Evolutionary conservation across 2,888 invertebrate genomes (phyloP).

Genomic region (Cataglyphis livida): DNA sequence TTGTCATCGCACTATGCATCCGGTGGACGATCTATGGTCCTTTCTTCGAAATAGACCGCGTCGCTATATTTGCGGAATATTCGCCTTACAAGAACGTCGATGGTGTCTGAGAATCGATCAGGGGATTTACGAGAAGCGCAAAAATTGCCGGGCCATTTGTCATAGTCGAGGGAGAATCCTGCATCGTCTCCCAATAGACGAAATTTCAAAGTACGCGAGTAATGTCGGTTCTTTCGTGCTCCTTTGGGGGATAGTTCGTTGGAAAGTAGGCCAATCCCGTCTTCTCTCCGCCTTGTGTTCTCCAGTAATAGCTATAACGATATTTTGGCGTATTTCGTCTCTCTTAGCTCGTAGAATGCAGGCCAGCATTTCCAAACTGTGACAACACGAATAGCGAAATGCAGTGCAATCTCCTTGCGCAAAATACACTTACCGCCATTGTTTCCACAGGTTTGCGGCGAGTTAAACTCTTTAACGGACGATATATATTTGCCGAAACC

Average conservation of each 20-base stretch:
- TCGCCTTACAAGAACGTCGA: constrained; percentile 2
- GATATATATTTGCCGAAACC: constrained; percentile 30
- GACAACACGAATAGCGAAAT: constrained; percentile 19
- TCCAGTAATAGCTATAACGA: constrained; percentile 42
- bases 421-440: constrained; percentile 14
- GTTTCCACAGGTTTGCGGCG: constrained; percentile 16
- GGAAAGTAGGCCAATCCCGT: constrained; percentile 46
- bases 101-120: constrained; percentile 30
- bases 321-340: constrained; percentile 44
- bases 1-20: neutral
- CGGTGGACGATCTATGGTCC: neutral
- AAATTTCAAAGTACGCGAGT: constrained; percentile 48
- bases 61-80: constrained; percentile 11
- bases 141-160: constrained; percentile 47
- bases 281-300: constrained; percentile 29
- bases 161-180: constrained; percentile 36
- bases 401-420: constrained; percentile 2
- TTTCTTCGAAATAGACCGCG: neutral
- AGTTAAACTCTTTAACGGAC: constrained; percentile 44
- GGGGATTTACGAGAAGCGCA: constrained; percentile 18
- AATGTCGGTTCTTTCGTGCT: constrained; percentile 35
- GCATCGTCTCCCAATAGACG: constrained; percentile 46
- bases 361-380: neutral
- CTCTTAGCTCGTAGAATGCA: constrained; percentile 6
- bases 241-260: neutral